A percentile compares a stretch with the other conserved stretches of the same genome.
Evolutionary conservation across 2,888 invertebrate species (phyloP).

Genomic region (Netelia melanura): DNA sequence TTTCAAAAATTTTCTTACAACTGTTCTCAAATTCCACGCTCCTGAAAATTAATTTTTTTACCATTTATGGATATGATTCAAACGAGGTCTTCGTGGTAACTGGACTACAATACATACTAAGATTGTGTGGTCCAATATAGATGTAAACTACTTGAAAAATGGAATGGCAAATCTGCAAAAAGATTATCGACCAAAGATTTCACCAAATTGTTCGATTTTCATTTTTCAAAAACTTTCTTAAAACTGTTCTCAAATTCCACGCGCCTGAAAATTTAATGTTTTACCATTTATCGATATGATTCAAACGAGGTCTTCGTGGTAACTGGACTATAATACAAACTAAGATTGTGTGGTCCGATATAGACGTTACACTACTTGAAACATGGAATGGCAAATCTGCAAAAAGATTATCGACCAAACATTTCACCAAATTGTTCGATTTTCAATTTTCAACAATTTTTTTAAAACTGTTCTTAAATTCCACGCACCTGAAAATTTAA

Average conservation of each 20-base stretch:
- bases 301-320: too few species aligned
- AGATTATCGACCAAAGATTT: constrained; percentile 65
- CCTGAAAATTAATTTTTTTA: neutral
- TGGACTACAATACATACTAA: neutral
- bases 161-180: constrained; percentile 44
- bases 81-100: constrained; percentile 13
- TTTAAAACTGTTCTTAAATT: neutral
- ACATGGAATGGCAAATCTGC: too few species aligned
- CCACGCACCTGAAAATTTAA: neutral
- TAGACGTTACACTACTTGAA: too few species aligned
- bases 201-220: constrained; percentile 10
- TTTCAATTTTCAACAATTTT: neutral
- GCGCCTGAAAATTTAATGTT: neutral
- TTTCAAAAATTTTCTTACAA: neutral
- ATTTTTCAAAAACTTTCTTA: neutral
- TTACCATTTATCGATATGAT: too few species aligned
- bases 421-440: neutral
- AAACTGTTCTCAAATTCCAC: neutral
- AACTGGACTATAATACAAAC: too few species aligned
- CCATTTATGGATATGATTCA: too few species aligned
- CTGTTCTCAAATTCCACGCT: neutral
- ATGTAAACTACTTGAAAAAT: too few species aligned
- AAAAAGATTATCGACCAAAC: constrained; percentile 1
- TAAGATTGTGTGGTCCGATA: too few species aligned
- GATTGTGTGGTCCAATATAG: too few species aligned